These are phyloP conservation scores for Apodemia duryi DNA, from an alignment of 2,888 invertebrate genomes.

Conservation along the genomic window DNA sequence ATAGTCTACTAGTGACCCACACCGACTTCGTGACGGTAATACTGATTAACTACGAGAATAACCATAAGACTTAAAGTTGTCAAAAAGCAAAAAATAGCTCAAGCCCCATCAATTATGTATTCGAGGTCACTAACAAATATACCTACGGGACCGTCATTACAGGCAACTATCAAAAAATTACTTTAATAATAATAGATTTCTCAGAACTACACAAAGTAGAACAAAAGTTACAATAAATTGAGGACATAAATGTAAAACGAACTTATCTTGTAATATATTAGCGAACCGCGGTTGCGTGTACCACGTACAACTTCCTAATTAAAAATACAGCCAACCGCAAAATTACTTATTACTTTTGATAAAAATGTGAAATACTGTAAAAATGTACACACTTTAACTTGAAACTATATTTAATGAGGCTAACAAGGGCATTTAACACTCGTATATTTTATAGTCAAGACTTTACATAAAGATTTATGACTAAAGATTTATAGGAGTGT, in stretches of 20 bases:
- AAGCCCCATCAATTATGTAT: too few relatives aligned
- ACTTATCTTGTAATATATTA: slow-evolving; percentile 15
- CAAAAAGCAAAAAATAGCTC: too few relatives aligned
- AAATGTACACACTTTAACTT: slow-evolving; percentile 1
- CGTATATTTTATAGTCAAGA: not conserved
- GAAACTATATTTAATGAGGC: not conserved
- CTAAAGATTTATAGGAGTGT: too few relatives aligned
- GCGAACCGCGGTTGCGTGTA: not conserved
- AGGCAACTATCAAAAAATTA: too few relatives aligned
- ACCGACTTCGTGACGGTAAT: too few relatives aligned
- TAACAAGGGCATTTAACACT: not conserved
- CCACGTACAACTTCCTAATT: not conserved
- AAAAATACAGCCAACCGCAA: slow-evolving; percentile 4
- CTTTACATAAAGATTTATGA: too few relatives aligned
- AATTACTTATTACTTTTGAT: slow-evolving; percentile 8
- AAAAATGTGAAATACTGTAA: slow-evolving; percentile 1
- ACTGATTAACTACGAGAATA: too few relatives aligned
- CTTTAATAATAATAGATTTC: not conserved
- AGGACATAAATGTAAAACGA: slow-evolving; percentile 1
- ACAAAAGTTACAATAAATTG: not conserved
- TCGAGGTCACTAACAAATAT: too few relatives aligned
- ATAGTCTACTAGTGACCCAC: too few relatives aligned
- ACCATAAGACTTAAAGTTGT: too few relatives aligned
- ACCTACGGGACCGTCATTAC: too few relatives aligned
- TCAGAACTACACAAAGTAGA: not conserved